Percentiles rank a stretch among this genome's conserved stretches.
Evolutionary conservation across 2,888 invertebrate genomes (phyloP).

Genomic region (Dasysyrphus albostriatus): DNA sequence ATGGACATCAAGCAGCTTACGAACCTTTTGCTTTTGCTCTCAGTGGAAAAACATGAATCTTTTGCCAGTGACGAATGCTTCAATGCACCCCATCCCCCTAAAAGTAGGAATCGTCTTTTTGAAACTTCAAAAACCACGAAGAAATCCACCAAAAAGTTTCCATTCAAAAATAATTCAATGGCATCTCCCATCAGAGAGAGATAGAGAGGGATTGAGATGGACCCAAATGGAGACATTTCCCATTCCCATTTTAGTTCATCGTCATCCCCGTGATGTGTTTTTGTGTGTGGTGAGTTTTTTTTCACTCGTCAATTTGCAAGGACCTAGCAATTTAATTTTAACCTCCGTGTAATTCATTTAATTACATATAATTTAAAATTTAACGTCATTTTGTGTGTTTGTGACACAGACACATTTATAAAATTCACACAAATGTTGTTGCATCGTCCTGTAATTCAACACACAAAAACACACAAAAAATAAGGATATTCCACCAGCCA

Average conservation of each 20-base stretch:
- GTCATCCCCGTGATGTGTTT: neutral
- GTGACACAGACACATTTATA: slow-evolving; percentile 41
- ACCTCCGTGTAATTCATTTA: slow-evolving; percentile 75
- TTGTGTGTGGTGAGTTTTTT: neutral
- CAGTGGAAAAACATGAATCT: neutral
- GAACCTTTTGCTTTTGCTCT: neutral
- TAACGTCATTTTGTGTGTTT: slow-evolving; percentile 67
- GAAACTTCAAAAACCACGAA: slow-evolving; percentile 36
- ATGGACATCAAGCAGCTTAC: slow-evolving; percentile 54
- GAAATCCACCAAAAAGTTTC: slow-evolving; percentile 49
- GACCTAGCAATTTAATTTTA: slow-evolving; percentile 68
- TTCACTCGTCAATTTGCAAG: slow-evolving; percentile 28
- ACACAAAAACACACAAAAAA: neutral
- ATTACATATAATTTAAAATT: slow-evolving; percentile 76
- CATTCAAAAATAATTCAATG: slow-evolving; percentile 35
- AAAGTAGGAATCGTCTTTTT: neutral
- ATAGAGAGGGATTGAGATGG: neutral
- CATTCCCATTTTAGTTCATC: neutral
- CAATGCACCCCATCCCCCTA: neutral
- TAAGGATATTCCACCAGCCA: neutral
- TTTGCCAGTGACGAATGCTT: slow-evolving; percentile 14
- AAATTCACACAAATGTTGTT: slow-evolving; percentile 36
- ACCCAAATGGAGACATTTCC: neutral
- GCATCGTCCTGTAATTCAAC: slow-evolving; percentile 17
- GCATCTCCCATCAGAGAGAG: neutral